phyloP scores from a whole-genome alignment of 2,113 vertebrate species.

The Hypanus sabinus region DNA sequence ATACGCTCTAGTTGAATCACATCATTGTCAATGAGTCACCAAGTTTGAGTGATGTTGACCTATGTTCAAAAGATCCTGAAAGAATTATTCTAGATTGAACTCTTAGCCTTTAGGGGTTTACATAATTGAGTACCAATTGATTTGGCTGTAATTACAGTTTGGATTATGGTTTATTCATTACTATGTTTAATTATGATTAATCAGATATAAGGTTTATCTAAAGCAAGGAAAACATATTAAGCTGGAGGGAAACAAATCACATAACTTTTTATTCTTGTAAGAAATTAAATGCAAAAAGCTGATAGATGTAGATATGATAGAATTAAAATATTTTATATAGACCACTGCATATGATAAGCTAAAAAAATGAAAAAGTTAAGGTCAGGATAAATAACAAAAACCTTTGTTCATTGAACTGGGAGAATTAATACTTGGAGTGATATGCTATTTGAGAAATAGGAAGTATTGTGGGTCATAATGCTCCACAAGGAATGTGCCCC shows the following conservation, averaged over 20 bases:
- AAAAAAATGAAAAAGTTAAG: background rate
- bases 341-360: background rate
- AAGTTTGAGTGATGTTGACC: background rate
- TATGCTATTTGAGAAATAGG: background rate
- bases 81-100: background rate
- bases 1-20: too few species aligned
- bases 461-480: too few species aligned
- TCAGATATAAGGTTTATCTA: background rate
- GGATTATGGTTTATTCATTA: background rate
- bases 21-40: background rate
- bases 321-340: background rate
- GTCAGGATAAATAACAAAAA: background rate
- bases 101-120: background rate
- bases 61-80: background rate
- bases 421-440: background rate
- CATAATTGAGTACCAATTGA: too few species aligned
- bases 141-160: too few species aligned
- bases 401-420: background rate
- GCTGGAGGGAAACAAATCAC: background rate
- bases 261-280: background rate
- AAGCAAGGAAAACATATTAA: background rate
- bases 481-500: too few species aligned
- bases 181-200: background rate
- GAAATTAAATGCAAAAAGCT: background rate
- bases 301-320: background rate